Conservation (phyloP, 2,888 invertebrate species). For the Morinoia aosen region DNA sequence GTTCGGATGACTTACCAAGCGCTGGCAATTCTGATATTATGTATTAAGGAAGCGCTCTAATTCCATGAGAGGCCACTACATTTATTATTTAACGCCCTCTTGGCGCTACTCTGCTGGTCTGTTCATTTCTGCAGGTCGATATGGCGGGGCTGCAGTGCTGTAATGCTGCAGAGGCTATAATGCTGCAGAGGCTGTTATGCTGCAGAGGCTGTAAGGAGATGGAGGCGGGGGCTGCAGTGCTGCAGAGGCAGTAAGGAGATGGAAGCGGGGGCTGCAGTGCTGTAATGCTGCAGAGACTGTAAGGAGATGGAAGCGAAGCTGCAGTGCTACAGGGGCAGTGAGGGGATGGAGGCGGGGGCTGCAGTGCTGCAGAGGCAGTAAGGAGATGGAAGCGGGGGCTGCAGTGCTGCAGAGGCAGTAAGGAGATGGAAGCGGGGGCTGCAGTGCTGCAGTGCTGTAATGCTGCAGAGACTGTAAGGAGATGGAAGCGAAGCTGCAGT, state of each 20-base stretch:
- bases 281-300: neutral
- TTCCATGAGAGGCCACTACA: neutral
- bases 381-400: neutral
- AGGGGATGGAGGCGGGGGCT: neutral
- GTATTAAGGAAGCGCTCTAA: neutral
- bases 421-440: neutral
- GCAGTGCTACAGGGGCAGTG: neutral
- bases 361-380: neutral
- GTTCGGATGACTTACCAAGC: neutral
- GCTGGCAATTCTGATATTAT: neutral
- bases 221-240: neutral
- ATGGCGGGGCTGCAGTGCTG: neutral
- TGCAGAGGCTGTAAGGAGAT: neutral
- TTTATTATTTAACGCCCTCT: neutral
- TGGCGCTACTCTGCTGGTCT: neutral
- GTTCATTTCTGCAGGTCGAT: neutral
- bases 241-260: neutral
- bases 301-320: neutral
- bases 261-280: neutral
- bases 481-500: neutral
- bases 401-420: neutral
- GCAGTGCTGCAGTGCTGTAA: neutral
- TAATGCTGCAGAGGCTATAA: neutral
- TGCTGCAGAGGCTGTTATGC: neutral
- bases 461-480: neutral